Conservation (phyloP, 2,113 vertebrate genomes). For the Elaphurus davidianus region DNA sequence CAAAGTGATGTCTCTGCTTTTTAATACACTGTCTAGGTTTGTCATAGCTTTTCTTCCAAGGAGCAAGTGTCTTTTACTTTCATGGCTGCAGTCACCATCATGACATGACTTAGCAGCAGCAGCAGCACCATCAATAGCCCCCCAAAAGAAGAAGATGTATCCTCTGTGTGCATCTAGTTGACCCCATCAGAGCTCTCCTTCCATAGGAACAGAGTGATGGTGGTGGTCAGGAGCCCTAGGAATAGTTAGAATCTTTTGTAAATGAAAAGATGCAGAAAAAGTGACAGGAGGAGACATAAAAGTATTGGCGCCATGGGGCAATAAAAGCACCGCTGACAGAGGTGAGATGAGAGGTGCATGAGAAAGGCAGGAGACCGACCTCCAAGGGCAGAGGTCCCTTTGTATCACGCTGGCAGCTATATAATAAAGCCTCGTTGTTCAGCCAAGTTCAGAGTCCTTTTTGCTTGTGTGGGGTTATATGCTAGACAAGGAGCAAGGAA, state of each 20-base stretch:
- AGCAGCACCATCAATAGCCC: background rate
- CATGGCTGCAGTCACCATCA: background rate
- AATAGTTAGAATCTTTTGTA: background rate
- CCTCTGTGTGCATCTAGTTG: too few species aligned
- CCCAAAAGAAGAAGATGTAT: background rate
- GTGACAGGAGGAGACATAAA: background rate
- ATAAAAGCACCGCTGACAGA: background rate
- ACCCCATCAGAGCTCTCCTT: background rate
- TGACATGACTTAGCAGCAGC: too few species aligned
- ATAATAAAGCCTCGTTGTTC: background rate
- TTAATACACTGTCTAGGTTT: background rate
- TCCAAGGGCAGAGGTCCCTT: background rate
- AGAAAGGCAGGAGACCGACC: background rate
- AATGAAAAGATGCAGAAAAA: background rate
- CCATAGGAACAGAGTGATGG: rapidly evolving
- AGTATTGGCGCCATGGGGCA: background rate
- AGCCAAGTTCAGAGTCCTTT: background rate
- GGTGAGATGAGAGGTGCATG: background rate
- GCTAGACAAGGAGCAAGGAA: background rate
- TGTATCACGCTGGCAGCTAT: rapidly evolving
- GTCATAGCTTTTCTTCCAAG: background rate
- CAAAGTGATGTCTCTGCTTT: background rate
- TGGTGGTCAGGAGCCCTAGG: background rate
- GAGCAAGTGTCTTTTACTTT: background rate
- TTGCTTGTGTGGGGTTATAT: background rate